phyloP scores from a whole-genome alignment of 2,113 vertebrate genomes.

The Turnix velox region DNA sequence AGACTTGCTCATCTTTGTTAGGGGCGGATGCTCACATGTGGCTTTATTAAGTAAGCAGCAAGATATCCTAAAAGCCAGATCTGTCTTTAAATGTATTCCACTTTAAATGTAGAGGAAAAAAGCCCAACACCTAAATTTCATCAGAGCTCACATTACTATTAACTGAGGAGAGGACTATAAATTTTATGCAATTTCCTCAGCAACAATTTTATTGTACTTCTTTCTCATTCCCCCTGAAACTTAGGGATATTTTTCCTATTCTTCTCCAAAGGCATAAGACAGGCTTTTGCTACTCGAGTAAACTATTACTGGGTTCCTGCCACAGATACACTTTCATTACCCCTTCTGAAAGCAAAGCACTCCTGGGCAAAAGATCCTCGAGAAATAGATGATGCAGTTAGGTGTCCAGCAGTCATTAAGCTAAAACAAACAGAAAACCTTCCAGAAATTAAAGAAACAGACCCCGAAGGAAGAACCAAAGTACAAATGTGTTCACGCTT shows the following conservation, averaged over 20 bases:
- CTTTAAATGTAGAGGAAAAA: background rate
- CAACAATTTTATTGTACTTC: background rate
- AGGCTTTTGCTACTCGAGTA: background rate
- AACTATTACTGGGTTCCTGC: background rate
- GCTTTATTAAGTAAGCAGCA: background rate
- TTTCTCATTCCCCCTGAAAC: background rate
- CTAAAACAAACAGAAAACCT: conserved; percentile 10
- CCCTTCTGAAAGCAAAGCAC: background rate
- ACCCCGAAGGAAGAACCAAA: background rate
- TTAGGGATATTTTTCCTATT: background rate
- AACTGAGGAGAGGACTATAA: background rate
- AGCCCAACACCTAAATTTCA: background rate
- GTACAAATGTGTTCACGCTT: background rate
- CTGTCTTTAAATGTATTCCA: background rate
- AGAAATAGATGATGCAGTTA: background rate
- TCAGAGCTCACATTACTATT: background rate
- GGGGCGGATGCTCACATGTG: background rate
- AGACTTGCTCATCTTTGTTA: background rate
- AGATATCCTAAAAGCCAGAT: background rate
- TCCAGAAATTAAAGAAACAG: background rate
- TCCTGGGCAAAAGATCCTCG: background rate
- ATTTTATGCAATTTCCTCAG: background rate
- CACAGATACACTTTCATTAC: background rate
- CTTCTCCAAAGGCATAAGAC: background rate
- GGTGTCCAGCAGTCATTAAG: conserved; percentile 24